Evolutionary conservation across 2,797 vertebrate species (phyloP).

Genomic region (Gadopsis marmoratus): DNA sequence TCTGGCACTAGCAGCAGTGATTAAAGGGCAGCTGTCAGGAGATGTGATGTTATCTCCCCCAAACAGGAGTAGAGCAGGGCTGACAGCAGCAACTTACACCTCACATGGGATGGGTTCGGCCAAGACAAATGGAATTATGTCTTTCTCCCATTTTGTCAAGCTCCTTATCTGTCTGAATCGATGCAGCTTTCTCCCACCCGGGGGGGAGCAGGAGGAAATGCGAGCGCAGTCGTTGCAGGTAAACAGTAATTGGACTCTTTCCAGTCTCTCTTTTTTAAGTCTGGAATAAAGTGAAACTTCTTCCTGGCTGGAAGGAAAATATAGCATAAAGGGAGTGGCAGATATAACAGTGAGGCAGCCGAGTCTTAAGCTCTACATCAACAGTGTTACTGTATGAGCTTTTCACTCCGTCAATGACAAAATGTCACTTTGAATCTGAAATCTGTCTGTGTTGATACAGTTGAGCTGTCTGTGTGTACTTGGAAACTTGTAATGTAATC

Average conservation of each 20-base stretch:
- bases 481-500: constrained; percentile 46
- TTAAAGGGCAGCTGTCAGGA: constrained; percentile 82
- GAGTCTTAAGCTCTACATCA: constrained; percentile 65
- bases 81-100: constrained; percentile 76
- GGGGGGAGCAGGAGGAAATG: constrained; percentile 30
- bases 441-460: constrained; percentile 52
- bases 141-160: constrained; percentile 73
- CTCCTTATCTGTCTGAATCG: constrained; percentile 77
- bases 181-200: constrained; percentile 58
- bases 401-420: constrained; percentile 62
- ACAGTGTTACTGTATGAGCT: constrained; percentile 42
- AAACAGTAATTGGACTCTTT: constrained; percentile 68
- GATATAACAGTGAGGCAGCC: constrained; percentile 58
- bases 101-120: constrained; percentile 69
- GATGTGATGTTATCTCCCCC: constrained; percentile 80
- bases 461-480: constrained; percentile 45
- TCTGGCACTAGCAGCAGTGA: constrained; percentile 69
- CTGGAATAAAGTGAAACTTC: constrained; percentile 63
- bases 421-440: constrained; percentile 61
- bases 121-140: constrained; percentile 83
- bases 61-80: constrained; percentile 77
- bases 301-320: constrained; percentile 37
- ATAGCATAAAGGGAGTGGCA: constrained; percentile 19
- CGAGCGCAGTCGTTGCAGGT: constrained; percentile 57
- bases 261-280: constrained; percentile 52